These are phyloP conservation scores for Helogale parvula DNA, from an alignment of 2,113 vertebrate genomes.

Conservation along the genomic window DNA sequence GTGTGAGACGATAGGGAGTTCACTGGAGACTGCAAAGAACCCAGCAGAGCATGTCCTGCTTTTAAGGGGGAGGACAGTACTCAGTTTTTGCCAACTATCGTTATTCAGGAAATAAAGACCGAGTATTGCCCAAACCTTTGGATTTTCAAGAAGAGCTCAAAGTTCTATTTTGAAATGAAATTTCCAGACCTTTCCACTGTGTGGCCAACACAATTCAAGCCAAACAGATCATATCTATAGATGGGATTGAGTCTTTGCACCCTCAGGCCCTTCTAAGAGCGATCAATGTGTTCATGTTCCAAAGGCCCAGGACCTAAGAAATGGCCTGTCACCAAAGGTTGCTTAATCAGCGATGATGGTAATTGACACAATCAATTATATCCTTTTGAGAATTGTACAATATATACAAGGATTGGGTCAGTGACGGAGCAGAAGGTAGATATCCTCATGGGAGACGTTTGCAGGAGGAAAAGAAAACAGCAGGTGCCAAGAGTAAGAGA, in stretches of 20 bases:
- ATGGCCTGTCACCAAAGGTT: neutral
- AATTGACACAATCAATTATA: no score
- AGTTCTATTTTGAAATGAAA: neutral
- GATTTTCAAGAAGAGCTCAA: slow-evolving; percentile 38
- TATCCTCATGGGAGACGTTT: neutral
- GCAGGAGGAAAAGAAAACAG: neutral
- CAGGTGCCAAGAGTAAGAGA: neutral
- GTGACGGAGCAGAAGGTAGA: neutral
- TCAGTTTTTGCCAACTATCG: neutral
- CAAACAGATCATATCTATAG: neutral
- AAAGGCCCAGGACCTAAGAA: neutral
- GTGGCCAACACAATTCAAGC: neutral
- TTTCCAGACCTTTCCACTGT: neutral
- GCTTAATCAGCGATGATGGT: neutral
- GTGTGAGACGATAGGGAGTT: neutral
- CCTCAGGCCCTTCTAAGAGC: neutral
- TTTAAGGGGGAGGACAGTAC: neutral
- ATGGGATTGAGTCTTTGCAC: neutral
- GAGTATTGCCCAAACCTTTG: neutral
- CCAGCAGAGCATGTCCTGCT: neutral
- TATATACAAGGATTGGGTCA: neutral
- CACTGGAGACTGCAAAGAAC: neutral
- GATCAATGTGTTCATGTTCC: neutral
- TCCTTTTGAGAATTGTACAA: neutral
- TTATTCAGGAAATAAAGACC: neutral